phyloP scores from a whole-genome alignment of 2,113 vertebrate species.

The Ochotona princeps region DNA sequence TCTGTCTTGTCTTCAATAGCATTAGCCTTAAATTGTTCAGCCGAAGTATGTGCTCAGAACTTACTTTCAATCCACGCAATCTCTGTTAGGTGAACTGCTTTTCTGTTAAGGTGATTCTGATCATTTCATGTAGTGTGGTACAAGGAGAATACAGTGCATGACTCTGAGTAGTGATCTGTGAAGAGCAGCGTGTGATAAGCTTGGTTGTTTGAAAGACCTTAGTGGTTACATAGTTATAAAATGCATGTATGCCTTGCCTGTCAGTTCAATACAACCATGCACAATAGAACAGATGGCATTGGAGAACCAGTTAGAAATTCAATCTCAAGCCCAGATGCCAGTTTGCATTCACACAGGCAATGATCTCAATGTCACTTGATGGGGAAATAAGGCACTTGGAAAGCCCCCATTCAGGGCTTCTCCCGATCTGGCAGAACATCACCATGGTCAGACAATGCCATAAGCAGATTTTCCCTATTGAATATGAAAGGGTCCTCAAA shows the following conservation, averaged over 20 bases:
- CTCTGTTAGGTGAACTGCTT: not conserved
- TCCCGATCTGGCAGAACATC: too few species aligned
- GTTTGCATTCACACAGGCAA: too few species aligned
- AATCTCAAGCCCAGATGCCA: too few species aligned
- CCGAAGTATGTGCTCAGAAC: not conserved
- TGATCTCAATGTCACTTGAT: too few species aligned
- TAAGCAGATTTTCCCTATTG: too few species aligned
- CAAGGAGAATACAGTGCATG: not conserved
- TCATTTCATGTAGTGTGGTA: not conserved
- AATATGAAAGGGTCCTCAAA: too few species aligned
- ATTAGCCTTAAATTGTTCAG: not conserved
- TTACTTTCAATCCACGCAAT: not conserved
- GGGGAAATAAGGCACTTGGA: too few species aligned
- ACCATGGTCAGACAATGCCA: too few species aligned
- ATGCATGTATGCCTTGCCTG: not conserved
- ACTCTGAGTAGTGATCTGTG: not conserved
- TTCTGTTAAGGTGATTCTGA: not conserved
- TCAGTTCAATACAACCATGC: not conserved
- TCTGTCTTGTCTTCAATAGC: not conserved
- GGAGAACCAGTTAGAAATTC: too few species aligned
- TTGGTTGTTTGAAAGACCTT: not conserved
- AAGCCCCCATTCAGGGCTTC: too few species aligned
- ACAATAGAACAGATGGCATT: too few species aligned
- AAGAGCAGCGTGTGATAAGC: not conserved
- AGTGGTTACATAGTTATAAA: not conserved